phyloP scores from a whole-genome alignment of 2,797 vertebrate genomes.

The Hyperoplus lanceolatus region DNA sequence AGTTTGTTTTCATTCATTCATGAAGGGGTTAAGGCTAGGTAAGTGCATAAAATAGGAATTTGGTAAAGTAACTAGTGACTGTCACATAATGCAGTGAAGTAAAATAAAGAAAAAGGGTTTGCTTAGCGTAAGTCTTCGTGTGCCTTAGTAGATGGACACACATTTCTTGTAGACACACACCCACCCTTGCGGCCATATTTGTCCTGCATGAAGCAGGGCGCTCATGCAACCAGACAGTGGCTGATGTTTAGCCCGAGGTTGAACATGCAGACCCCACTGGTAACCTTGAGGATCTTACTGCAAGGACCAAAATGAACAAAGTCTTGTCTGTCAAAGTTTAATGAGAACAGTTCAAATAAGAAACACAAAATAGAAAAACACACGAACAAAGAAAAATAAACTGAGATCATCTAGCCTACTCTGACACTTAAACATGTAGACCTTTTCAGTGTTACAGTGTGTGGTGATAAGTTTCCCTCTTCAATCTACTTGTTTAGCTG shows the following conservation, averaged over 20 bases:
- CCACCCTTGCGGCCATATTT: background rate
- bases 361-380: background rate
- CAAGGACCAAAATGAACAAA: constrained; percentile 2
- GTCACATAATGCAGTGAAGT: background rate
- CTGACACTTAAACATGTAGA: too few relatives aligned
- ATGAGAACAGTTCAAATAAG: background rate
- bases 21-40: too few relatives aligned
- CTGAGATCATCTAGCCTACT: too few relatives aligned
- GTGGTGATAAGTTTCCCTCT: background rate
- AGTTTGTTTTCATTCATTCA: too few relatives aligned
- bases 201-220: background rate
- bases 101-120: background rate
- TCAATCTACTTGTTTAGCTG: background rate
- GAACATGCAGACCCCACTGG: constrained; percentile 18
- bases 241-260: constrained; percentile 13
- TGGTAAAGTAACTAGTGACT: background rate
- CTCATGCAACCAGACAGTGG: constrained; percentile 5
- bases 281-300: constrained; percentile 3
- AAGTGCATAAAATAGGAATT: background rate
- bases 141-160: background rate
- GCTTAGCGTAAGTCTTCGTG: background rate
- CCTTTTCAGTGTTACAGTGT: too few relatives aligned
- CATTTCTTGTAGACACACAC: background rate
- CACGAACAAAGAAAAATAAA: too few relatives aligned
- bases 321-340: background rate